Percentiles rank a stretch among this genome's conserved stretches.
Evolutionary conservation across 2,888 invertebrate genomes (phyloP).

Genomic region (Diloba caeruleocephala): DNA sequence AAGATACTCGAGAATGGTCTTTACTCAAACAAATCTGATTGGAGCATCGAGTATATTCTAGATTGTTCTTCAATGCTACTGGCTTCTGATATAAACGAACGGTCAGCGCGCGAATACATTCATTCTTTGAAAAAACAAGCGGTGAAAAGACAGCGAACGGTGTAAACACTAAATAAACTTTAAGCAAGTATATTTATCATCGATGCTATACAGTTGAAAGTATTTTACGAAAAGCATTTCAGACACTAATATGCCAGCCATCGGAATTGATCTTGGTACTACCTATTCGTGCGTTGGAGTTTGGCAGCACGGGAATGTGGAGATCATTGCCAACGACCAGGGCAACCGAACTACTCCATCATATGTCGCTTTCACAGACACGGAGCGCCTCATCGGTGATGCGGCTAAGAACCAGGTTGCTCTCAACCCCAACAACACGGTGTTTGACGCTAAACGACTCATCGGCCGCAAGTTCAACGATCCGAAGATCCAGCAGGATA

Average conservation of each 20-base stretch:
- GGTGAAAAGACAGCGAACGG: slow-evolving; percentile 58
- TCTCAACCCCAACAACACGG: slow-evolving; percentile 93
- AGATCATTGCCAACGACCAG: slow-evolving; percentile 96
- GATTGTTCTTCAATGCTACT: slow-evolving; percentile 71
- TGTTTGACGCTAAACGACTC: slow-evolving; percentile 92
- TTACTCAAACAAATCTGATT: slow-evolving; percentile 58
- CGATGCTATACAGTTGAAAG: slow-evolving; percentile 26
- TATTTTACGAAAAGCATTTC: slow-evolving; percentile 23
- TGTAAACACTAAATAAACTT: slow-evolving; percentile 58
- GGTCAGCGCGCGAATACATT: slow-evolving; percentile 71
- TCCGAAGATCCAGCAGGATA: slow-evolving; percentile 93
- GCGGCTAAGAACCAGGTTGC: slow-evolving; percentile 96
- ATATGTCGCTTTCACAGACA: slow-evolving; percentile 96
- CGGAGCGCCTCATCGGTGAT: slow-evolving; percentile 95
- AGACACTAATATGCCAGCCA: slow-evolving; percentile 73
- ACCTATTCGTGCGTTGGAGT: slow-evolving; percentile 96
- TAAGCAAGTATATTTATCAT: slow-evolving; percentile 28
- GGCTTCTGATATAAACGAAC: slow-evolving; percentile 47
- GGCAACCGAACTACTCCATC: slow-evolving; percentile 96
- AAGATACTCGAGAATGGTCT: slow-evolving; percentile 66
- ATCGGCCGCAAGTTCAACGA: slow-evolving; percentile 95
- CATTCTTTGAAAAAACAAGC: slow-evolving; percentile 76
- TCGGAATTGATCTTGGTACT: slow-evolving; percentile 93
- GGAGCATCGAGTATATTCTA: slow-evolving; percentile 62
- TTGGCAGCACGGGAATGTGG: slow-evolving; percentile 95